Base-by-base conservation (phyloP, 2,797 vertebrate species). In the Gephyroberyx darwinii region DNA sequence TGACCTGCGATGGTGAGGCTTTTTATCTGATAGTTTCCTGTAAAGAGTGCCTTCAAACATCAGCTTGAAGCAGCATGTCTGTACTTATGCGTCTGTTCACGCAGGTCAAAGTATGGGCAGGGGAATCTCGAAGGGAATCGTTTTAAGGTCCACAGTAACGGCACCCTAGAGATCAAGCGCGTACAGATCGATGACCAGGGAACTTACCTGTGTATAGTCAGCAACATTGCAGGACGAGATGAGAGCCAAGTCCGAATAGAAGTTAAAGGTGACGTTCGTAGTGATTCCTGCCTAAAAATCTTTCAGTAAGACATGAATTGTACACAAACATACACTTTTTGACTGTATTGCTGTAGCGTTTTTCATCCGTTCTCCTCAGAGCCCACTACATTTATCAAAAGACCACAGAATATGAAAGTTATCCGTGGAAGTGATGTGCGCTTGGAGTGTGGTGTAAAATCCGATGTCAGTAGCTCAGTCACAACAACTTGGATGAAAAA, bases 31-130 rank as follows among this genome's bases (percentile, higher is more conserved):
- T 13, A 12, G 5, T 53, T 64, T 2, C 13, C 26, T 65, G 12
- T 16, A 22, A 22, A 47, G n/a, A 20, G 7, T 50, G 20, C 39
- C 12, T 52, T 78, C 22, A 71, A n/a, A 59, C 39, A 53, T 35
- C 3, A 19, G 8, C 51, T 35, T 65, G n/a, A 31, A 12, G 16
- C 5, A 43, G 5, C 60, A 37, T 69, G 5, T 65, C 19, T 50
- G 58, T 54, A 20, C 50, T 20, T 35, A 2, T 71, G 50, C 2
- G 5, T 80, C 10, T 62, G 16, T 60, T 59, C 43, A 72, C 76
- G 63, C 90, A 99, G 98, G 98, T 96, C 97, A 91, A 99, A 96
- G 94, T 96, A 96, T 2, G 98, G 96, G 75, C 95, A 97, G 72
- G 97, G 96, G 61, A 95, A 93, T 17, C 93, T 98, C 71, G 95